These are phyloP conservation scores for Motacilla tschutschensis DNA, from an alignment of 2,113 vertebrate species.

Conservation along the genomic window DNA sequence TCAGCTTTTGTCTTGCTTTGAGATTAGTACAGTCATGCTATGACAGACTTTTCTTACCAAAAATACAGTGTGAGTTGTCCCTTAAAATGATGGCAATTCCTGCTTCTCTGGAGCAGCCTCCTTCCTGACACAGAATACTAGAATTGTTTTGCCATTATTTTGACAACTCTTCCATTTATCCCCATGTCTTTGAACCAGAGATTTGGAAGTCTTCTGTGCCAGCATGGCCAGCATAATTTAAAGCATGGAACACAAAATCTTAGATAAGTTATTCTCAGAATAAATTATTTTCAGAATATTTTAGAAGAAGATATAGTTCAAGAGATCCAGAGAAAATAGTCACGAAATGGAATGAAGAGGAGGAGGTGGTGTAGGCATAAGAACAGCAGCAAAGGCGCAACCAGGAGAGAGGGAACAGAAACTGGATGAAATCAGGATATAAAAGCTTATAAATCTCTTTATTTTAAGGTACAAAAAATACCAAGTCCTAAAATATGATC, in stretches of 20 bases:
- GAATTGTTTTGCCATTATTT: background rate
- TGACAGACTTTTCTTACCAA: background rate
- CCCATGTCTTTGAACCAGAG: background rate
- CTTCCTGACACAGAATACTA: background rate
- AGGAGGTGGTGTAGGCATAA: background rate
- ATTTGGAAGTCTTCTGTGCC: background rate
- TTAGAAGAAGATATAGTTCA: background rate
- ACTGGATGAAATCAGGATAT: background rate
- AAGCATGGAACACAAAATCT: background rate
- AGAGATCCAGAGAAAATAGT: background rate
- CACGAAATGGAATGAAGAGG: background rate
- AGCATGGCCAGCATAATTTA: background rate
- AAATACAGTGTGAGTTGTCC: background rate
- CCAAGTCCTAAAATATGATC: background rate
- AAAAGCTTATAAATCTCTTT: background rate
- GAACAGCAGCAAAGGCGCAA: background rate
- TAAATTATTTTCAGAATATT: background rate
- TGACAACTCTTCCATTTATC: background rate
- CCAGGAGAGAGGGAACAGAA: background rate
- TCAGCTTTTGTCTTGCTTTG: background rate
- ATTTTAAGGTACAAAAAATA: background rate
- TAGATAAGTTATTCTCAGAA: background rate
- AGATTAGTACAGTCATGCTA: background rate
- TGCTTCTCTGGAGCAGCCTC: background rate
- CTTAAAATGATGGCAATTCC: background rate